Percentiles rank a stretch among this genome's conserved stretches.
Conservation (phyloP, 2,888 invertebrate genomes). For the Anthophora plumipes region DNA sequence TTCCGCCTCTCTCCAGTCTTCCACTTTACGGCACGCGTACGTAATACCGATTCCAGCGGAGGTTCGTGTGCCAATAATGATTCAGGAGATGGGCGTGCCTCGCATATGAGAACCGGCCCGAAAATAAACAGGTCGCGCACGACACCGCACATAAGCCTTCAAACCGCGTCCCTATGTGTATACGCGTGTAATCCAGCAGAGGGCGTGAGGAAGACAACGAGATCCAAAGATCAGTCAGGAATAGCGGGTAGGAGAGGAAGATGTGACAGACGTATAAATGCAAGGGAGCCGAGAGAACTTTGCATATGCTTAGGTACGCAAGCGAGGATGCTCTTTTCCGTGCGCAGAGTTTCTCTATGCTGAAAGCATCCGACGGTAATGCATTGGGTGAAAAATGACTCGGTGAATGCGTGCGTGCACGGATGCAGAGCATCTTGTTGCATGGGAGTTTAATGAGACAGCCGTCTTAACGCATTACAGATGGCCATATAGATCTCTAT, state of each 20-base stretch:
- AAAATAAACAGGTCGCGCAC: conserved; percentile 43
- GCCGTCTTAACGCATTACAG: neutral
- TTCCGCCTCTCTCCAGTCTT: neutral
- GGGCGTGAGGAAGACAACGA: neutral
- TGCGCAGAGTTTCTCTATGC: neutral
- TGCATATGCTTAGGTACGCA: neutral
- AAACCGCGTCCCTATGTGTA: neutral
- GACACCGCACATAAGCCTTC: neutral
- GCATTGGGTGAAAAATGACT: conserved; percentile 27
- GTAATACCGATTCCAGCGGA: conserved; percentile 37
- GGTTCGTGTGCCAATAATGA: conserved; percentile 52
- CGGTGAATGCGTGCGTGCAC: neutral
- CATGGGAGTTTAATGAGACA: conserved; percentile 19
- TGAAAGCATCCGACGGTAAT: conserved; percentile 32
- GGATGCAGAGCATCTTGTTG: neutral
- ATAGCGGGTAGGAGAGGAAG: neutral
- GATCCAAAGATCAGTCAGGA: neutral
- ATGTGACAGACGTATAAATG: neutral
- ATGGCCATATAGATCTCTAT: neutral
- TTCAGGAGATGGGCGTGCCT: conserved; percentile 37
- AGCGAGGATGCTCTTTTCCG: neutral
- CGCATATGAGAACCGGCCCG: conserved; percentile 32
- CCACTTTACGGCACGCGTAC: conserved; percentile 23
- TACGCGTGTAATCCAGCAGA: neutral
- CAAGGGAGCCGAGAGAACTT: neutral